phyloP scores from a whole-genome alignment of 1,140 invertebrate genomes.

The Drosophila micromelanica region DNA sequence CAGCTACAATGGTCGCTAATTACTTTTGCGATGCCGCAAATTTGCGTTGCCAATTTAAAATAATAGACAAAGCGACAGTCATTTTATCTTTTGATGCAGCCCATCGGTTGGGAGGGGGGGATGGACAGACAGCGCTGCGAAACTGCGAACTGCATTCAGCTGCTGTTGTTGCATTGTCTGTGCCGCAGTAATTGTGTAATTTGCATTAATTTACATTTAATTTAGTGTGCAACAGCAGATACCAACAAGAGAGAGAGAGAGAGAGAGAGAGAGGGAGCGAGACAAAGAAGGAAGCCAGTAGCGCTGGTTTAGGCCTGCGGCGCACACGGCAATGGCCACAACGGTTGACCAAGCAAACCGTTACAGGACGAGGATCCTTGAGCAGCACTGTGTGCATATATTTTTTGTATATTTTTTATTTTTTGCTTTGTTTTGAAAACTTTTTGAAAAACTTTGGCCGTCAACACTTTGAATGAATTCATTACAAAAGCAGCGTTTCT shows the following conservation, averaged over 20 bases:
- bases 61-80: constrained; percentile 73
- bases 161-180: constrained; percentile 58
- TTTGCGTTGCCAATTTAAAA: constrained; percentile 79
- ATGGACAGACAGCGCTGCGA: constrained; percentile 31
- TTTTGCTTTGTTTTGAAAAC: constrained; percentile 28
- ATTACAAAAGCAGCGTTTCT: constrained; percentile 68
- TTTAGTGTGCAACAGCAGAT: constrained; percentile 44
- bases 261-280: constrained; percentile 1
- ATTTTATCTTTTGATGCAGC: constrained; percentile 71
- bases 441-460: constrained; percentile 52
- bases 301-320: constrained; percentile 44
- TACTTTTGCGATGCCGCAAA: constrained; percentile 77
- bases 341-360: constrained; percentile 29
- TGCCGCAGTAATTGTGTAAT: constrained; percentile 70
- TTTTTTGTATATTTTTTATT: constrained; percentile 26
- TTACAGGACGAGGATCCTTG: constrained; percentile 37
- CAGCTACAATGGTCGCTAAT: constrained; percentile 67
- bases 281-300: constrained; percentile 2
- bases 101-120: constrained; percentile 19
- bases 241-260: constrained; percentile 10
- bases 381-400: constrained; percentile 19
- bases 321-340: constrained; percentile 16
- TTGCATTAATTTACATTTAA: constrained; percentile 83
- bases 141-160: constrained; percentile 19
- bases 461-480: constrained; percentile 70